Evolutionary conservation across 2,113 vertebrate genomes (phyloP).

Genomic region (Gnathonemus echidnorhynchus): DNA sequence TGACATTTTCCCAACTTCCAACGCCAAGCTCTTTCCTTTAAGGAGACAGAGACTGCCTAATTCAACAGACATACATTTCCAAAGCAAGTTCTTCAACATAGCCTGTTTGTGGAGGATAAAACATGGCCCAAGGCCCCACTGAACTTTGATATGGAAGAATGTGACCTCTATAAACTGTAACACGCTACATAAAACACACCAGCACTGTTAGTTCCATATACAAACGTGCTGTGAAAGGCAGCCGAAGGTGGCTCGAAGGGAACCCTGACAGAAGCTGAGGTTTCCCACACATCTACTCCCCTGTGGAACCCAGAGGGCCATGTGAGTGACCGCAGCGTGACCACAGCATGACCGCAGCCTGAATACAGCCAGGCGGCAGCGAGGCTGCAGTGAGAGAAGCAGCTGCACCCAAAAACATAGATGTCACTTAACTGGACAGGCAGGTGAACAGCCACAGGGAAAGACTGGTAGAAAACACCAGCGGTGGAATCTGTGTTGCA

Average conservation of each 20-base stretch:
- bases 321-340: not conserved
- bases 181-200: slow-evolving; percentile 2
- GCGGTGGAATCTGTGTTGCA: not conserved
- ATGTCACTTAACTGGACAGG: too few species aligned
- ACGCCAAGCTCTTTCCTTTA: not conserved
- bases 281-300: not conserved
- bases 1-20: not conserved
- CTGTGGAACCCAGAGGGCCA: not conserved
- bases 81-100: not conserved
- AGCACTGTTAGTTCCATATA: not conserved
- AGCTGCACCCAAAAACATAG: not conserved
- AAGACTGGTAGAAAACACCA: not conserved
- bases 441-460: not conserved
- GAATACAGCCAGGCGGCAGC: not conserved
- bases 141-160: slow-evolving; percentile 22
- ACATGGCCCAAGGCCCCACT: not conserved
- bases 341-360: not conserved
- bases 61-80: not conserved
- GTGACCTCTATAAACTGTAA: slow-evolving; percentile 20
- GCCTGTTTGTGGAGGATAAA: not conserved
- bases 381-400: not conserved
- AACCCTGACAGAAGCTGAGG: not conserved
- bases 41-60: not conserved
- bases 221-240: not conserved
- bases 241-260: not conserved